Evolutionary conservation across 1,140 invertebrate species (phyloP), one percentile per base, ranked within the genome.

Genomic region (Drosophila ficusphila): DNA sequence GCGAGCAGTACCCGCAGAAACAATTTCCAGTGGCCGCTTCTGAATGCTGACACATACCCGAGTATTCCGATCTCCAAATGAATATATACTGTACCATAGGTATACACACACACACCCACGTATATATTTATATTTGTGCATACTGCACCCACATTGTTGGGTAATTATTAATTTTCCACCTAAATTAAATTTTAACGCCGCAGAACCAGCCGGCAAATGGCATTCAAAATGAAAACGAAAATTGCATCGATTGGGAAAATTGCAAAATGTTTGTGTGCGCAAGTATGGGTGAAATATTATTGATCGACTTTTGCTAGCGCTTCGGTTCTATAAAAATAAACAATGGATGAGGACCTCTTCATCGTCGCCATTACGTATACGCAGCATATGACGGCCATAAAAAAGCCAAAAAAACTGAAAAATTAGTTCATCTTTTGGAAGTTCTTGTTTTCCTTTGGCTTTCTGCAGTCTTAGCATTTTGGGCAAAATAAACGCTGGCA

Each of bases 151-250:
- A 85, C 81, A 85, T 85, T 85, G 70, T 77, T 68, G 68, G 76
- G 72, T 86, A 85, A 86, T 86, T 86, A 86, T 86, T 86, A 88
- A 86, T 86, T 86, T 86, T 86, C 82, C 81, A 86, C 72, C 82
- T 86, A 86, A 86, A 86, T 86, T 86, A 83, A 74, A 78, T 83
- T 83, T 82, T 82, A 78, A 82, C 79, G 79, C 76, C 36, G 61
- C 57, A 21, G 36, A 52, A 61, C 54, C 64, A 53, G 53, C 53
- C 58, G 62, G 34, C 71, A 75, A 75, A 75, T 75, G 72, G 71
- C 71, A 75, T 74, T 74, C 70, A 79, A 83, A 83, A 86, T 79
- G 67, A 83, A 83, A 83, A 83, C 79, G 49, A 85, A 83, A 85
- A 79, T 69, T 85, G 81, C 79, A 86, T 76, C 46, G 67, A 85